These are phyloP conservation scores for Rhinolophus ferrumequinum DNA, from an alignment of 2,113 vertebrate genomes.

Conservation along the genomic window DNA sequence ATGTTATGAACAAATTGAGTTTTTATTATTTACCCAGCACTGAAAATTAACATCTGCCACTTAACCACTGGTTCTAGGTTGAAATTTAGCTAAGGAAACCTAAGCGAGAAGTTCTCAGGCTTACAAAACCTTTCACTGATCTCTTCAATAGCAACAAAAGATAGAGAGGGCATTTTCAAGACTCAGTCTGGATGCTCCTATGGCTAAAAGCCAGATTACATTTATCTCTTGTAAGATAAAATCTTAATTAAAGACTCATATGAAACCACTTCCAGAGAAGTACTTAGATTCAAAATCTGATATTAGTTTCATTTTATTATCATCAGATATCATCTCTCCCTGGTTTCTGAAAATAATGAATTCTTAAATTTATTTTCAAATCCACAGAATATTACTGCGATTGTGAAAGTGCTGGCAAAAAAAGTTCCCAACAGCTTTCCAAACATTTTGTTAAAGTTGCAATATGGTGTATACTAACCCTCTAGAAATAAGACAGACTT, in stretches of 20 bases:
- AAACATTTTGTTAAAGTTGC: constrained; percentile 40
- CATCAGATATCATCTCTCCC: background rate
- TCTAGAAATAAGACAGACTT: constrained; percentile 38
- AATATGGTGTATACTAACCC: constrained; percentile 25
- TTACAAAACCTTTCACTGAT: background rate
- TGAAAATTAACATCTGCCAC: constrained; percentile 27
- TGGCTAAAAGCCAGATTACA: background rate
- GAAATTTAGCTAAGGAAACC: constrained; percentile 36
- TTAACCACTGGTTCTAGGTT: background rate
- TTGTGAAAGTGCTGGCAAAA: background rate
- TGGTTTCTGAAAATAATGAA: constrained; percentile 39
- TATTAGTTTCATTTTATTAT: constrained; percentile 29
- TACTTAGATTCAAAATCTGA: background rate
- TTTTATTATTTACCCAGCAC: constrained; percentile 32
- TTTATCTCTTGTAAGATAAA: constrained; percentile 5
- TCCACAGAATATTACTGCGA: background rate
- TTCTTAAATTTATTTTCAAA: constrained; percentile 43
- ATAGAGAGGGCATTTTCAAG: background rate
- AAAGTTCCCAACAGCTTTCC: constrained; percentile 34
- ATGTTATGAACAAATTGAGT: background rate
- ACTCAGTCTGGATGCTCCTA: background rate
- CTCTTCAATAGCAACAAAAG: constrained; percentile 24
- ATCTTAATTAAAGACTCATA: background rate
- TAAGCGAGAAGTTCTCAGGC: background rate
- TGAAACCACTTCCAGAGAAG: constrained; percentile 8